Evolutionary conservation across 2,888 invertebrate genomes (phyloP).

Genomic region (Slavum lentiscoides): DNA sequence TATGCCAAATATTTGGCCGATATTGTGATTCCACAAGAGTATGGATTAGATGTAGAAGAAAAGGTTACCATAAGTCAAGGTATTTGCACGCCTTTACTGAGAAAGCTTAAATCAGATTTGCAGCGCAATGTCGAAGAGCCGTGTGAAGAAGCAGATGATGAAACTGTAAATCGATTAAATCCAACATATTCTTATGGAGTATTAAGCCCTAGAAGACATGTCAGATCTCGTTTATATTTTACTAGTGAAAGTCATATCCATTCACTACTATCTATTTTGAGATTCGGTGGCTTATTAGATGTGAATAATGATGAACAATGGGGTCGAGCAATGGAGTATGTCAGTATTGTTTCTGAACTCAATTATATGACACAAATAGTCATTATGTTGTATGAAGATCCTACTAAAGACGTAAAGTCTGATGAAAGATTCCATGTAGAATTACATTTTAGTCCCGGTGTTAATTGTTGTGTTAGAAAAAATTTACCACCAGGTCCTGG

Average conservation of each 20-base stretch:
- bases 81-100: slow-evolving; percentile 92
- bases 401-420: slow-evolving; percentile 88
- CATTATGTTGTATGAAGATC: slow-evolving; percentile 98
- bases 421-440: slow-evolving; percentile 96
- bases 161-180: slow-evolving; percentile 92
- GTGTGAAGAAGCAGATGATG: slow-evolving; percentile 72
- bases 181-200: slow-evolving; percentile 97
- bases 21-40: slow-evolving; percentile 98
- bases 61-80: slow-evolving; percentile 96
- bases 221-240: slow-evolving; percentile 97
- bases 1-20: slow-evolving; percentile 97
- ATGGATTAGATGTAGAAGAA: slow-evolving; percentile 92
- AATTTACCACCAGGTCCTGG: slow-evolving; percentile 91
- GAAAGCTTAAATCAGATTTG: slow-evolving; percentile 92
- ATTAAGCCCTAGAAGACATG: slow-evolving; percentile 96
- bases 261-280: slow-evolving; percentile 90
- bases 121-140: slow-evolving; percentile 87
- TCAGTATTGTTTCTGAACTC: slow-evolving; percentile 94
- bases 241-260: slow-evolving; percentile 99
- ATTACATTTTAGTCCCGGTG: slow-evolving; percentile 97
- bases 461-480: slow-evolving; percentile 93
- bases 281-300: slow-evolving; percentile 84
- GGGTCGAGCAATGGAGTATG: slow-evolving; percentile 97
- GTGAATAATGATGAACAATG: slow-evolving; percentile 87
- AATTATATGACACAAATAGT: slow-evolving; percentile 99